These are phyloP conservation scores for Magallana angulata DNA, from an alignment of 1,140 invertebrate genomes.

Conservation along the genomic window DNA sequence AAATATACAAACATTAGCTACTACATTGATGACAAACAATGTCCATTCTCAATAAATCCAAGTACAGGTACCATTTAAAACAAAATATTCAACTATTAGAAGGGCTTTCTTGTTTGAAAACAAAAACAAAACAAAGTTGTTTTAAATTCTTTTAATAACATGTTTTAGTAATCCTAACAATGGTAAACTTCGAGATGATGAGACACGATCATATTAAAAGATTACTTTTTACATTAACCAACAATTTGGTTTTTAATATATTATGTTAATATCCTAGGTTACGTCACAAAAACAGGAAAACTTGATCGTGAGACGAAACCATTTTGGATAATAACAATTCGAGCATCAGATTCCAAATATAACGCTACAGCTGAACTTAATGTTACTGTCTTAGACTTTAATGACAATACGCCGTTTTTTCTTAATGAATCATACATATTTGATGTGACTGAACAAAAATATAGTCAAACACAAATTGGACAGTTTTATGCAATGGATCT, in stretches of 20 bases:
- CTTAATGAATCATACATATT: neutral
- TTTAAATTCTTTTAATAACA: too few relatives aligned
- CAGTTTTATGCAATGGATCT: neutral
- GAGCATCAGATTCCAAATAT: neutral
- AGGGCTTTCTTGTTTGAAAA: too few relatives aligned
- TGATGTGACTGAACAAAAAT: neutral
- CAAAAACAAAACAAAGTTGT: too few relatives aligned
- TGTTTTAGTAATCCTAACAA: too few relatives aligned
- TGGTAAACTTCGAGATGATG: too few relatives aligned
- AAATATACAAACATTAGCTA: neutral
- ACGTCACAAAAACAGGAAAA: neutral
- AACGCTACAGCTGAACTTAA: neutral
- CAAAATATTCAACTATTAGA: neutral
- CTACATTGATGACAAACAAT: neutral
- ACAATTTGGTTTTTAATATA: too few relatives aligned
- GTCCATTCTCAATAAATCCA: neutral
- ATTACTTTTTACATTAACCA: too few relatives aligned
- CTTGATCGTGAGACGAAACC: neutral
- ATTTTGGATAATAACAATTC: neutral
- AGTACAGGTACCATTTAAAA: neutral
- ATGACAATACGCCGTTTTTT: slow-evolving; percentile 31
- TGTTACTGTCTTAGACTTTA: neutral
- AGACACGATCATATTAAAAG: too few relatives aligned
- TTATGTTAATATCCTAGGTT: neutral
- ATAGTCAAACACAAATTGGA: slow-evolving; percentile 7